These are phyloP conservation scores for Polymixis flavicincta DNA, from an alignment of 2,888 invertebrate species.

Conservation along the genomic window DNA sequence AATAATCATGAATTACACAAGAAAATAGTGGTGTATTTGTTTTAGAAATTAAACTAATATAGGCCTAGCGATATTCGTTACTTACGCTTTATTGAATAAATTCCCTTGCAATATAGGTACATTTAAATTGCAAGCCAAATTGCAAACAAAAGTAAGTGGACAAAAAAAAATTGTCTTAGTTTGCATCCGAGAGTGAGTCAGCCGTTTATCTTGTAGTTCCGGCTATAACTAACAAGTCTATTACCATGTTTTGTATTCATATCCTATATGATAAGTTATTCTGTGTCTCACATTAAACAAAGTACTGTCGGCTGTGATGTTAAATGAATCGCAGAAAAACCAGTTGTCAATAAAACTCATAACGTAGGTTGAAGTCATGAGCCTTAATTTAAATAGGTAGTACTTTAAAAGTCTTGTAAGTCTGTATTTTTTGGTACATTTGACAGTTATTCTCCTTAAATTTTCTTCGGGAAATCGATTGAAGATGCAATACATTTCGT, in stretches of 20 bases:
- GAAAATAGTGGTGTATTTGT: not conserved
- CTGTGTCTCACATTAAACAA: not conserved
- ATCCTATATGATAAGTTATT: constrained; percentile 34
- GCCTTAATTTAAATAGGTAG: not conserved
- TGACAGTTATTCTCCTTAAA: not conserved
- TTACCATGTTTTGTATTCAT: constrained; percentile 45
- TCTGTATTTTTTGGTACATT: not conserved
- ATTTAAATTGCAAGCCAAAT: not conserved
- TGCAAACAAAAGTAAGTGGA: not conserved
- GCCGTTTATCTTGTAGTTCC: constrained; percentile 48
- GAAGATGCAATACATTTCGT: no score
- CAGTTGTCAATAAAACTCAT: not conserved
- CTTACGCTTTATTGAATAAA: not conserved
- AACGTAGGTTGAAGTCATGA: constrained; percentile 3
- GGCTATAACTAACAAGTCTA: constrained; percentile 43
- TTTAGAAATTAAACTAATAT: not conserved
- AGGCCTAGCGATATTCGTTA: not conserved
- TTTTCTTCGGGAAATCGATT: not conserved
- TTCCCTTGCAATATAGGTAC: not conserved
- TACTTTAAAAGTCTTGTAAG: not conserved
- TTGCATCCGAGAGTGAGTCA: constrained; percentile 43
- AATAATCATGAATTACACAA: not conserved
- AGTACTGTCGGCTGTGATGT: not conserved
- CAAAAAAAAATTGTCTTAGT: constrained; percentile 5
- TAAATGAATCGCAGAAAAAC: constrained; percentile 32